Conservation (phyloP, 1,140 invertebrate species). For the Caenorhabditis briggsae region DNA sequence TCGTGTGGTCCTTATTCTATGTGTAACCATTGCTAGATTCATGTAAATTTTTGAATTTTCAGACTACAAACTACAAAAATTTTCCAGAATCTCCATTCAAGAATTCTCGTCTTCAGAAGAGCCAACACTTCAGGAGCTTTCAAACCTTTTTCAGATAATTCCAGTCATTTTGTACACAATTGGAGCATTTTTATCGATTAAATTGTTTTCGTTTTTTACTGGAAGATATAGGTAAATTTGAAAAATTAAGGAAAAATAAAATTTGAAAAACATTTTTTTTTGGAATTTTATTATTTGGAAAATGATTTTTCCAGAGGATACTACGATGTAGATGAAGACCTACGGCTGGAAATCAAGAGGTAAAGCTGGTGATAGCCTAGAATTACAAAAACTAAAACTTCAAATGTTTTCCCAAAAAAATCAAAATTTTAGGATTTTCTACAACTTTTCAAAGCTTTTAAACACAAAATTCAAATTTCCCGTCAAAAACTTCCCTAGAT, state of each 20-base stretch:
- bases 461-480: too few relatives aligned
- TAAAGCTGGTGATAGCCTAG: not conserved
- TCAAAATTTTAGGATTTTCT: too few relatives aligned
- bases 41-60: not conserved
- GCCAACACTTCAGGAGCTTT: not conserved
- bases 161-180: slow-evolving; percentile 13
- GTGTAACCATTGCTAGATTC: not conserved
- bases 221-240: slow-evolving; percentile 16
- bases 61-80: slow-evolving; percentile 9
- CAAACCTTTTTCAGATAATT: slow-evolving; percentile 1
- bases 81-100: slow-evolving; percentile 19
- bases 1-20: not conserved
- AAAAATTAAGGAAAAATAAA: too few relatives aligned
- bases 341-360: not conserved
- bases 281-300: too few relatives aligned
- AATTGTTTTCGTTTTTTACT: not conserved
- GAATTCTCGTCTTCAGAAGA: not conserved
- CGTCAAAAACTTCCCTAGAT: too few relatives aligned
- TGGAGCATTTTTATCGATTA: not conserved
- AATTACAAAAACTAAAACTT: too few relatives aligned
- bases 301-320: slow-evolving; percentile 1
- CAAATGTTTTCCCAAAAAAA: too few relatives aligned
- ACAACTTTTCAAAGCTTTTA: too few relatives aligned
- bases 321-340: slow-evolving; percentile 19
- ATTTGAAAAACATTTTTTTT: not conserved